Percentiles rank a stretch among this genome's conserved stretches.
phyloP scores from a whole-genome alignment of 2,113 vertebrate genomes.

The Caracal caracal region DNA sequence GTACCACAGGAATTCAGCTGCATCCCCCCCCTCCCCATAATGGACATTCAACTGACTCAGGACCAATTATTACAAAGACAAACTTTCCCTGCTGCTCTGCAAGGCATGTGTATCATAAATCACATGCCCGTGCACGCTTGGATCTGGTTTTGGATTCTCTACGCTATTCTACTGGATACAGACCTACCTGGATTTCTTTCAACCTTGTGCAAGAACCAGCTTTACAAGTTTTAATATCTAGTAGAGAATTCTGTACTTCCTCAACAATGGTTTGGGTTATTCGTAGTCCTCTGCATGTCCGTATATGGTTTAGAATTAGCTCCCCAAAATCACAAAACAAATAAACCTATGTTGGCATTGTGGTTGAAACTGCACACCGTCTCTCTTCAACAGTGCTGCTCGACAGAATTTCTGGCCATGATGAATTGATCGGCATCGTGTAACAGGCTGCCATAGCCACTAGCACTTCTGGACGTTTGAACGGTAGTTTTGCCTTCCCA shows the following conservation, averaged over 20 bases:
- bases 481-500: background rate
- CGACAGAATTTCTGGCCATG: background rate
- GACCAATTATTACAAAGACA: background rate
- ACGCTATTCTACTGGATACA: background rate
- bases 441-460: background rate
- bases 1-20: background rate
- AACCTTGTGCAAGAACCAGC: background rate
- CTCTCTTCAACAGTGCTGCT: background rate
- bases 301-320: background rate
- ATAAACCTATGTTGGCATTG: background rate
- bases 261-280: background rate
- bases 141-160: background rate
- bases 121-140: background rate
- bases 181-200: background rate
- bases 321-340: background rate
- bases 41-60: background rate
- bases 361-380: background rate
- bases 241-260: background rate
- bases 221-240: slow-evolving; percentile 14
- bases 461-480: background rate
- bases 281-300: background rate
- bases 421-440: background rate
- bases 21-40: background rate
- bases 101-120: background rate
- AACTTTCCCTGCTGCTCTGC: background rate